Base-by-base conservation (phyloP, 2,888 invertebrate species). In the Sinotaia quadrata region DNA sequence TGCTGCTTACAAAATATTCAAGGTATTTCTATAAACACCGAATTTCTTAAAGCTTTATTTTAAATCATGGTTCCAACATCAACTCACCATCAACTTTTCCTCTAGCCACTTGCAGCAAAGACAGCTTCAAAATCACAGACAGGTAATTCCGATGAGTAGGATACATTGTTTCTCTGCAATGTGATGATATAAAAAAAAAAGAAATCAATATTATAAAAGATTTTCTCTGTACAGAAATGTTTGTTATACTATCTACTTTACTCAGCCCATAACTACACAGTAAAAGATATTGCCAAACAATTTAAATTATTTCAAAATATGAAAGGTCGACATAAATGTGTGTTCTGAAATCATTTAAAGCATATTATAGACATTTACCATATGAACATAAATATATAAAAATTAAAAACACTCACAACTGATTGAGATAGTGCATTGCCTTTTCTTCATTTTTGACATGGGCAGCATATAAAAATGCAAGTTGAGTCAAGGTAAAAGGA, bases 401-500 rank as follows among this genome's bases (percentile, higher is more conserved):
- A 1, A 18, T 12, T 18, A 15, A 63, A 29, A 52, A 10, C 34
- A 15, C 79, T 78, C 70, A 82, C 81, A 80, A 56, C 31, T 70
- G 49, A 15, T 72, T 61, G 2, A 75, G 72, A 51, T 59, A 90
- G 56, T 91, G 87, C 49, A 91, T 81, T 0, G 94, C 93, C 75
- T 91, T 91, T 0, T 92, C 91, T 18, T 93, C 81, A 61, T 92
- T 90, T 66, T 91, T 91, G 71, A 91, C 89, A 24, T 89, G 88
- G 3, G 33, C 29, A 15, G 92, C 90, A 76, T 92, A 94, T 41
- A 93, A 88, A 76, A 94, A 93, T 68, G 92, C 89, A 0, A 95
- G 80, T 79, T 92, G 91, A 0, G 93, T 92, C 68, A 91, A 90
- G 21, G 92, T 87, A 0, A 92, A 91, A 0, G 88, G 77, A 0